These are phyloP conservation scores for Aproaerema taeniolella DNA, from an alignment of 2,888 invertebrate species.

Conservation along the genomic window DNA sequence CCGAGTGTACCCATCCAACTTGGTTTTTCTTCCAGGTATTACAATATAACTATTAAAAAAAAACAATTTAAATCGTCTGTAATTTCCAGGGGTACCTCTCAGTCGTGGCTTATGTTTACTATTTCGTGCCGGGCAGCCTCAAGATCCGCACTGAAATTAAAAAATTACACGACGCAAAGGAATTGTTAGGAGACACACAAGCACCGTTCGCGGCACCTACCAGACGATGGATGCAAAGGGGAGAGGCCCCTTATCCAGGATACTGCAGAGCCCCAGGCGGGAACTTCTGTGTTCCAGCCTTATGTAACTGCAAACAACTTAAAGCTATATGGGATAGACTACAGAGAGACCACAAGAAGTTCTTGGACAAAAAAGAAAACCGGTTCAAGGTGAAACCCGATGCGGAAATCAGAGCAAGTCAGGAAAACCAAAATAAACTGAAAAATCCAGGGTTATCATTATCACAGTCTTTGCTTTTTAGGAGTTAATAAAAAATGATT, in stretches of 20 bases:
- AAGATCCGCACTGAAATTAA: conserved; percentile 30
- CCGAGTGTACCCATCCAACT: too few species aligned
- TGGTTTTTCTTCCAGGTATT: too few species aligned
- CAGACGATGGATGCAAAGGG: conserved; percentile 46
- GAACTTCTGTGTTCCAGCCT: conserved; percentile 34
- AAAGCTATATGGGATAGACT: conserved; percentile 36
- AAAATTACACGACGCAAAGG: neutral
- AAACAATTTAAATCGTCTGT: too few species aligned
- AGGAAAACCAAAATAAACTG: too few species aligned
- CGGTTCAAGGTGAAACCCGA: too few species aligned
- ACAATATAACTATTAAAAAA: too few species aligned
- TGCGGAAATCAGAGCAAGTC: too few species aligned
- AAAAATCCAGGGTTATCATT: too few species aligned
- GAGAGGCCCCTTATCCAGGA: conserved; percentile 58
- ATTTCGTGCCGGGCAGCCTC: conserved; percentile 46
- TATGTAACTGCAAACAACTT: conserved; percentile 53
- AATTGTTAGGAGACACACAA: neutral
- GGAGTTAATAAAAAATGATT: too few species aligned
- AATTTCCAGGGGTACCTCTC: too few species aligned
- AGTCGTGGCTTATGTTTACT: too few species aligned
- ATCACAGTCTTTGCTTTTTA: too few species aligned
- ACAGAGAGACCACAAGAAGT: neutral
- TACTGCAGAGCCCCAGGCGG: conserved; percentile 58
- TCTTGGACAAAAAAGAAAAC: neutral
- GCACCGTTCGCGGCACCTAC: conserved; percentile 11